These are phyloP conservation scores for Hetaerina titia DNA, from an alignment of 2,888 invertebrate genomes.

Conservation along the genomic window DNA sequence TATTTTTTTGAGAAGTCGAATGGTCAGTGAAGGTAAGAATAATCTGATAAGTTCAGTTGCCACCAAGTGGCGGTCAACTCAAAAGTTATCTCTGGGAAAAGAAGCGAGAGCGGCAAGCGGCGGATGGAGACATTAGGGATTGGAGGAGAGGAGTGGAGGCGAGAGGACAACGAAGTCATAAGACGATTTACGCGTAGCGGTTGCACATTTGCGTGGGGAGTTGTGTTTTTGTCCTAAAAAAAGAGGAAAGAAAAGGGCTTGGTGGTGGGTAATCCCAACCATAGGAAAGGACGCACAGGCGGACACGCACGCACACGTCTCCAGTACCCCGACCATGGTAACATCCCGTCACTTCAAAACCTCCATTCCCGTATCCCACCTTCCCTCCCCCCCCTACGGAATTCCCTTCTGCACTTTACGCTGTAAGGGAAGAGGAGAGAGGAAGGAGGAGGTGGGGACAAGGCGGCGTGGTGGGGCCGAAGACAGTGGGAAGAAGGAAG, in stretches of 20 bases:
- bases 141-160: neutral
- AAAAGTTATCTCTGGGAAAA: neutral
- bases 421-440: conserved; percentile 62
- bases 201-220: neutral
- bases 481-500: no score
- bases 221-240: neutral
- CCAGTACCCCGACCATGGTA: neutral
- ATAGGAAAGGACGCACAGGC: neutral
- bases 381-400: neutral
- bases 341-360: neutral
- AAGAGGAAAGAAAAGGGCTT: neutral
- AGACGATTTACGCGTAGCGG: neutral
- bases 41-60: neutral
- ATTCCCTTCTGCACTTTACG: neutral
- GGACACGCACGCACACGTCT: neutral
- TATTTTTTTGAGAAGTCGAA: neutral
- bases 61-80: neutral
- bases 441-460: neutral
- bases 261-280: neutral
- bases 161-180: neutral
- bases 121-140: neutral
- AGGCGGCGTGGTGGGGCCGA: neutral
- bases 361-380: neutral
- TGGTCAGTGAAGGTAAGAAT: no score
- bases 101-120: neutral